A percentile compares a stretch with the other conserved stretches of the same genome.
Conservation (phyloP, 1,140 invertebrate species). For the Thaumatotibia leucotreta region DNA sequence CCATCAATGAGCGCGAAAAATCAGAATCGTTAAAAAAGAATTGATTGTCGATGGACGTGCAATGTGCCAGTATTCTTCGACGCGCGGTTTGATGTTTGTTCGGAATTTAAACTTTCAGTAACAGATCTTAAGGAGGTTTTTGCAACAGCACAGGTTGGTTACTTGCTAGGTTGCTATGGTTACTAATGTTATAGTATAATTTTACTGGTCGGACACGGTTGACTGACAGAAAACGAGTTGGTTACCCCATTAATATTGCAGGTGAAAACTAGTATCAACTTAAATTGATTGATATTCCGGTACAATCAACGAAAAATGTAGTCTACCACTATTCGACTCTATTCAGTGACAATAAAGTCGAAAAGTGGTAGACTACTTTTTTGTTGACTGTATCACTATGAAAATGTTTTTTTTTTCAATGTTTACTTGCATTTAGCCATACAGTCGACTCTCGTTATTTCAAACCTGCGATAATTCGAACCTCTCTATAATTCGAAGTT, state of each 20-base stretch:
- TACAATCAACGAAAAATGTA: too few relatives aligned
- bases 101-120: background rate
- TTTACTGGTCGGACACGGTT: slow-evolving; percentile 16
- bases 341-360: too few relatives aligned
- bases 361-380: too few relatives aligned
- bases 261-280: background rate
- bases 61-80: background rate
- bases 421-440: too few relatives aligned
- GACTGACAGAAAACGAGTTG: slow-evolving; percentile 17
- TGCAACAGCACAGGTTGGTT: too few relatives aligned
- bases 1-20: background rate
- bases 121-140: background rate
- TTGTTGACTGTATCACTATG: too few relatives aligned
- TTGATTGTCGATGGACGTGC: background rate
- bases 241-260: background rate
- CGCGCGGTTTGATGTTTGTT: too few relatives aligned
- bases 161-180: background rate
- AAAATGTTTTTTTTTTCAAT: too few relatives aligned
- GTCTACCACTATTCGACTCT: too few relatives aligned
- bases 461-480: too few relatives aligned
- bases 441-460: too few relatives aligned
- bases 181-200: background rate
- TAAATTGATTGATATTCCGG: background rate
- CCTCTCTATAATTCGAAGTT: too few relatives aligned
- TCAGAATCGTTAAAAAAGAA: background rate